phyloP scores from a whole-genome alignment of 1,140 invertebrate species.

The Bombyx mandarina region DNA sequence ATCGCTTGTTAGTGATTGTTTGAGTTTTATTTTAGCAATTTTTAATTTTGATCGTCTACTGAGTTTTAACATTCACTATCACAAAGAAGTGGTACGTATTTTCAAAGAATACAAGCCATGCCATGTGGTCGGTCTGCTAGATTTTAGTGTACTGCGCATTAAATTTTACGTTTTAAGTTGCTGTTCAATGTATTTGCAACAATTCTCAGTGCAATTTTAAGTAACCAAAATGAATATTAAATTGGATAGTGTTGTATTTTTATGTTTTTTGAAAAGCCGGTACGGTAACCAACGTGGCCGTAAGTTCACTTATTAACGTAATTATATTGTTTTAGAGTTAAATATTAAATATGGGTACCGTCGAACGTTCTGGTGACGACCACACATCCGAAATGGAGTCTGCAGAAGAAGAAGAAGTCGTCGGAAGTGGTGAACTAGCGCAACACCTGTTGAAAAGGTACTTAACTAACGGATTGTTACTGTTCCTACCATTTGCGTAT shows the following conservation, averaged over 20 bases:
- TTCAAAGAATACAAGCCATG: conserved; percentile 14
- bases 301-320: conserved; percentile 17
- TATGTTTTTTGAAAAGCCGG: conserved; percentile 26
- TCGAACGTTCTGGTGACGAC: conserved; percentile 55
- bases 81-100: no score
- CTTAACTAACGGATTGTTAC: conserved; percentile 3
- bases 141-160: conserved; percentile 56
- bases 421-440: conserved; percentile 50
- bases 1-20: no score
- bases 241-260: not conserved
- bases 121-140: conserved; percentile 57
- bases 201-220: no score
- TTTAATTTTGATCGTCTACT: no score
- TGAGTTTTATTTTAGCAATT: no score
- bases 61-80: no score
- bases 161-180: conserved; percentile 36
- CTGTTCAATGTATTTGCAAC: not conserved
- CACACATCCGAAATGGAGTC: conserved; percentile 58
- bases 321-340: conserved; percentile 43
- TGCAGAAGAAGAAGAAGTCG: conserved; percentile 58
- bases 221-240: no score
- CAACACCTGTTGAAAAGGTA: conserved; percentile 57
- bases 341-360: conserved; percentile 46
- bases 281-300: conserved; percentile 51
- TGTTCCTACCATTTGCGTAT: no score